Evolutionary conservation across 92 coral and sea anemone species (phyloP).

Genomic region (Palythoa heliodiscus): DNA sequence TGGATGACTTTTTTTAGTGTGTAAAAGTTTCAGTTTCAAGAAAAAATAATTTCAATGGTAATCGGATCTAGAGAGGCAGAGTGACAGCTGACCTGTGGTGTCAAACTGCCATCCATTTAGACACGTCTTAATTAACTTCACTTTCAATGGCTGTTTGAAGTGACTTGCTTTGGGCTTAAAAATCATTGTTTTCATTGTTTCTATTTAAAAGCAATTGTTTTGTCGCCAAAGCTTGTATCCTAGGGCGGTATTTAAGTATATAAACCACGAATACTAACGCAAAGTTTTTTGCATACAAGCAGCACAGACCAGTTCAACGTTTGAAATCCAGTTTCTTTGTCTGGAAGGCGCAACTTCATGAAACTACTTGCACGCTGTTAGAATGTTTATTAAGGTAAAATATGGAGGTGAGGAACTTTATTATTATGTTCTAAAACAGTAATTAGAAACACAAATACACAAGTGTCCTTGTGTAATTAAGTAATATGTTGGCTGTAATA

Average conservation of each 20-base stretch:
- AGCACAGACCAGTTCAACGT: neutral
- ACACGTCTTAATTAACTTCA: neutral
- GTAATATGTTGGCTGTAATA: neutral
- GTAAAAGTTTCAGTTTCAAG: neutral
- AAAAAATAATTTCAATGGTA: neutral
- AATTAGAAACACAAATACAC: slow-evolving; percentile 30
- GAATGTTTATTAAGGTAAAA: slow-evolving; percentile 91
- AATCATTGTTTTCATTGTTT: neutral
- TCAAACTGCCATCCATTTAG: neutral
- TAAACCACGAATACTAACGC: neutral
- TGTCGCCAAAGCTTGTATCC: neutral
- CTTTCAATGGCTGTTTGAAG: neutral
- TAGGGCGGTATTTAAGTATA: neutral
- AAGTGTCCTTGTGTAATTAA: slow-evolving; percentile 11
- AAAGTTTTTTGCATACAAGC: neutral
- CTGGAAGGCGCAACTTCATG: neutral
- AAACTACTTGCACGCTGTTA: neutral
- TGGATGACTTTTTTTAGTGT: too few relatives aligned
- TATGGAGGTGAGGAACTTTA: slow-evolving; percentile 83
- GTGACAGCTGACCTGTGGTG: neutral
- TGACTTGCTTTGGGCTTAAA: neutral
- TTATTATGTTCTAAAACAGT: neutral
- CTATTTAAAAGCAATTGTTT: neutral
- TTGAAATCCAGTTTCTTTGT: neutral
- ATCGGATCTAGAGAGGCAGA: neutral